Evolutionary conservation across 2,888 invertebrate genomes (phyloP), one percentile per base, ranked within the genome.

Genomic region (Dolichomitus sp.): DNA sequence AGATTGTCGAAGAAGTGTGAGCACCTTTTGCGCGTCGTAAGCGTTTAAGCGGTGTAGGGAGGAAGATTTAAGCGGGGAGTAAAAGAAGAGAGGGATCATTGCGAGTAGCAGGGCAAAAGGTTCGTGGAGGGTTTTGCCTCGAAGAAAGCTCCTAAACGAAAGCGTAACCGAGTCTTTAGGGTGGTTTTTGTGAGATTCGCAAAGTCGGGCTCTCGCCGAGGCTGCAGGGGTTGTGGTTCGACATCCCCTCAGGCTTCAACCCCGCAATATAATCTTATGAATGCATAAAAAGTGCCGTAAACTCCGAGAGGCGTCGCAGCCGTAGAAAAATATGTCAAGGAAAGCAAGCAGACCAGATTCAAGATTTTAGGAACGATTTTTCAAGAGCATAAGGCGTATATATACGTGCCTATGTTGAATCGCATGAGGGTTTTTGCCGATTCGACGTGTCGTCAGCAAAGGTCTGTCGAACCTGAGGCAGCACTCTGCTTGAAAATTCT

Each of bases 231-330:
- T 45, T 50, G 59, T 33, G 66, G 40, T 33, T 52, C 57, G 68
- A 68, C 65, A 37, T 77, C 75, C 52, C 57, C 72, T 9, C 54
- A 27, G n/a, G 59, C 66, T 45, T 72, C 80, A 69, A 70, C 48
- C 68, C 57, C 76, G 76, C 85, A 81, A 86, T 88, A 89, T 89
- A 89, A 89, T 89, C 87, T 90, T 90, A 90, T 90, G 90, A 91
- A 90, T 91, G 90, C 88, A 89, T 90, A 90, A 91, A 83, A 90
- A 89, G 88, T 85, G 86, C 83, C 65, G 87, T 88, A 88, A 89
- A 88, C 86, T 89, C 84, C 45, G 73, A 79, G 84, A 80, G 78
- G 70, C 80, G 76, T 84, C 77, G 77, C 42, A 59, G 59, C 30
- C 48, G 30, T 14, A 6, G 69, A 73, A 74, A 75, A 75, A 75